Evolutionary conservation across 2,113 vertebrate species (phyloP).

Genomic region (Columbina picui): DNA sequence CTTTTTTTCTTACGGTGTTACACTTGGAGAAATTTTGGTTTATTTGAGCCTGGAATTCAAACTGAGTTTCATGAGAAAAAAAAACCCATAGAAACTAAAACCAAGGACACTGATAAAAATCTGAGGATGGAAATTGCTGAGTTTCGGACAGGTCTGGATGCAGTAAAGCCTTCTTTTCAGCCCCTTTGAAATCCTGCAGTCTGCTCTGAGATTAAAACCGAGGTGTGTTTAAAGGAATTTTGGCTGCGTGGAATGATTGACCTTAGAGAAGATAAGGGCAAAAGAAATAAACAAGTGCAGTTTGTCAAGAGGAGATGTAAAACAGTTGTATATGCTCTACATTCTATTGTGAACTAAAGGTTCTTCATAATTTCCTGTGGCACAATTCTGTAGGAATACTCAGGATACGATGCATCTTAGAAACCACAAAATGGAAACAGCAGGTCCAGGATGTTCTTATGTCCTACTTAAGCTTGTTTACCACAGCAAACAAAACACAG

Average conservation of each 20-base stretch:
- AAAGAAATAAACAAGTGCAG: background rate
- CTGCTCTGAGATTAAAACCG: background rate
- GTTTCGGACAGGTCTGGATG: background rate
- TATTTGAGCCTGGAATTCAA: background rate
- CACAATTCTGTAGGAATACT: background rate
- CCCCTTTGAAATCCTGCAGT: background rate
- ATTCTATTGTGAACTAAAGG: background rate
- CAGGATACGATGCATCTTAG: fast-evolving
- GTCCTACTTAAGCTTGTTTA: background rate
- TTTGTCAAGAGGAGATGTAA: background rate
- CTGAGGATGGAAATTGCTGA: background rate
- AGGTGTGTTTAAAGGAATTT: background rate
- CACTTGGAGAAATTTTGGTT: background rate
- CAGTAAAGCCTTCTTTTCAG: background rate
- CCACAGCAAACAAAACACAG: background rate
- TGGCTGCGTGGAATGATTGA: background rate
- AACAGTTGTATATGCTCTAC: background rate
- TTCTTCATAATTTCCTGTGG: background rate
- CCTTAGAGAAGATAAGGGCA: background rate
- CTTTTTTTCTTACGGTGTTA: background rate
- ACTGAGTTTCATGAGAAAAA: background rate
- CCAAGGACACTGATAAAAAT: background rate
- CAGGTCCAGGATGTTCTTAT: background rate
- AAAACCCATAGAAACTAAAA: background rate
- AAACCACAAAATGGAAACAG: background rate